Evolutionary conservation across 2,888 invertebrate genomes (phyloP).

Genomic region (Harpalus rubripes): DNA sequence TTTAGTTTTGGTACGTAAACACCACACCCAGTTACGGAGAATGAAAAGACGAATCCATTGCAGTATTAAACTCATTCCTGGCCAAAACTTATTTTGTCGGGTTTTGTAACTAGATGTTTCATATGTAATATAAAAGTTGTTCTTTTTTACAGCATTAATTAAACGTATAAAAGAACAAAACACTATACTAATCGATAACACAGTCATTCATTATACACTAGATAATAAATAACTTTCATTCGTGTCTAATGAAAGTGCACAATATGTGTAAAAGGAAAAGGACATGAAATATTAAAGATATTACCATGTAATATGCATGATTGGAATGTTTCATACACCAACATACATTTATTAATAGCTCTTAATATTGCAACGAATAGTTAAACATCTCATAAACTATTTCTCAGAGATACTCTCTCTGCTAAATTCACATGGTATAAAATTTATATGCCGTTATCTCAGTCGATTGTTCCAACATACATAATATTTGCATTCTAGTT

Average conservation of each 20-base stretch:
- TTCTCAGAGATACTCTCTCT: slow-evolving; percentile 14
- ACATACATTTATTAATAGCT: slow-evolving; percentile 30
- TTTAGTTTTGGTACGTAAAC: no score
- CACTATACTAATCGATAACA: background rate
- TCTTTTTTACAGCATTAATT: background rate
- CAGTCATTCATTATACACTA: background rate
- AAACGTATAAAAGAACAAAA: no score
- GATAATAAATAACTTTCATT: background rate
- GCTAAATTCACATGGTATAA: slow-evolving; percentile 19
- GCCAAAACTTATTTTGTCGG: no score
- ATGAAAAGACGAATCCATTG: no score
- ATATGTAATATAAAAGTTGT: background rate
- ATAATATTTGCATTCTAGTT: slow-evolving; percentile 51
- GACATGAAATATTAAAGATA: slow-evolving; percentile 6
- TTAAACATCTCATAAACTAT: slow-evolving; percentile 15
- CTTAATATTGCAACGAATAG: slow-evolving; percentile 28
- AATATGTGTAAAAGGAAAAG: background rate
- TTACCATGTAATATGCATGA: slow-evolving; percentile 25
- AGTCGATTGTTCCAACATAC: slow-evolving; percentile 34
- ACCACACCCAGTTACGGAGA: no score
- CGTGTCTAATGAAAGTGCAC: background rate
- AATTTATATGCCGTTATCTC: slow-evolving; percentile 40
- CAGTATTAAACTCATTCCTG: no score
- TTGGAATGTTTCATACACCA: slow-evolving; percentile 19
- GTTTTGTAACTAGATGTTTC: no score